Conservation (phyloP, 1,140 invertebrate genomes). For the Vanessa atalanta region DNA sequence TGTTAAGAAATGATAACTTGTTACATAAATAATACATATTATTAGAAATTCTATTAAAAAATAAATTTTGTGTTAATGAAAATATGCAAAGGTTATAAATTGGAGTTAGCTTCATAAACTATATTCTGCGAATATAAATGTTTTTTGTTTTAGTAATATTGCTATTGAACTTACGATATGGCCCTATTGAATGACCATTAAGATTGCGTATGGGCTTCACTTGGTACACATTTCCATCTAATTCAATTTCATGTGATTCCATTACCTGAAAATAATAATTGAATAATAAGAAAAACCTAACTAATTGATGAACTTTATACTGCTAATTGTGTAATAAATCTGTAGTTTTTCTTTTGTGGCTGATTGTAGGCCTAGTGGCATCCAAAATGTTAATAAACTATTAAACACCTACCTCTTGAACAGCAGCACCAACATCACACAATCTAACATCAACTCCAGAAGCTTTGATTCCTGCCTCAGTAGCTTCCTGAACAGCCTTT, state of each 20-base stretch:
- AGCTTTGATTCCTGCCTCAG: slow-evolving; percentile 97
- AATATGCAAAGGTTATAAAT: too few relatives aligned
- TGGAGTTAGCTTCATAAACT: too few relatives aligned
- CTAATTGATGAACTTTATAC: too few relatives aligned
- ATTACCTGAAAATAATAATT: slow-evolving; percentile 82
- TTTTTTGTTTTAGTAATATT: background rate
- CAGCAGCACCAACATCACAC: slow-evolving; percentile 98
- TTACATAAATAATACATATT: too few relatives aligned
- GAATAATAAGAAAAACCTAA: background rate
- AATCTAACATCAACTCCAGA: slow-evolving; percentile 98
- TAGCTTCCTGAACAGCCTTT: slow-evolving; percentile 98
- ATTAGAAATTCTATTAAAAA: too few relatives aligned
- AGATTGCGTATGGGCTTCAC: slow-evolving; percentile 99
- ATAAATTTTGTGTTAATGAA: too few relatives aligned
- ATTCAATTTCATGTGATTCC: slow-evolving; percentile 99
- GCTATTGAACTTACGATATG: slow-evolving; percentile 87
- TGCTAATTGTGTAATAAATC: too few relatives aligned
- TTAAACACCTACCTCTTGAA: slow-evolving; percentile 88
- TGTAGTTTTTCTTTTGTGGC: too few relatives aligned
- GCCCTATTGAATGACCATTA: slow-evolving; percentile 98
- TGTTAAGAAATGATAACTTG: background rate
- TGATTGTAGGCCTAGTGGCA: too few relatives aligned
- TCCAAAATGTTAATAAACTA: background rate
- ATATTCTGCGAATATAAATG: too few relatives aligned
- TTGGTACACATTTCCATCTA: slow-evolving; percentile 98